Percentiles rank a stretch among this genome's conserved stretches.
Evolutionary conservation across 2,888 invertebrate genomes (phyloP).

Genomic region (Lepeophtheirus nordmannii): DNA sequence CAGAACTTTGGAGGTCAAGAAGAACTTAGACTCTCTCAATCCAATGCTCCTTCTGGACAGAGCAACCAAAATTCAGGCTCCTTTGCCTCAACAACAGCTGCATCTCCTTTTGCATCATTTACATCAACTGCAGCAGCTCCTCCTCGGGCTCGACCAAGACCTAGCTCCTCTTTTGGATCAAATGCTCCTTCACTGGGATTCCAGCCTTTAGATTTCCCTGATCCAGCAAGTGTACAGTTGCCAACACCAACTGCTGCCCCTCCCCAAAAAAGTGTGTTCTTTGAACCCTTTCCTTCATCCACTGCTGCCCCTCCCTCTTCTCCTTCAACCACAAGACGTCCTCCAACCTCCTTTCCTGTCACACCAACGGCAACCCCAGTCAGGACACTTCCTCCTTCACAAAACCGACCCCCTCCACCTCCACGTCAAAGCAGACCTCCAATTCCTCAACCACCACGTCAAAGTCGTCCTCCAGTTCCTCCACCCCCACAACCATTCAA

Average conservation of each 20-base stretch:
- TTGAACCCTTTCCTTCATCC: constrained; percentile 15
- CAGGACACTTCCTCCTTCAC: not conserved
- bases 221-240: constrained; percentile 29
- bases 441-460: not conserved
- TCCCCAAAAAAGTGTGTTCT: constrained; percentile 10
- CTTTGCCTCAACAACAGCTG: not conserved
- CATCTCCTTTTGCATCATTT: constrained; percentile 32
- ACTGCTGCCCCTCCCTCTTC: constrained; percentile 12
- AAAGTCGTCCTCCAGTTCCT: not conserved
- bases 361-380: not conserved
- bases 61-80: constrained; percentile 16
- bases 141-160: constrained; percentile 29
- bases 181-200: constrained; percentile 40
- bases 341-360: not conserved
- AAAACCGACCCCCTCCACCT: not conserved
- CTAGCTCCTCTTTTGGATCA: constrained; percentile 29
- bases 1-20: constrained; percentile 21
- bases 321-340: constrained; percentile 17
- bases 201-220: constrained; percentile 17
- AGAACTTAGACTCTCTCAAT: constrained; percentile 6
- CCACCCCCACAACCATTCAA: not conserved
- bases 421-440: not conserved
- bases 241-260: constrained; percentile 1
- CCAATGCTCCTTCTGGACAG: constrained; percentile 17
- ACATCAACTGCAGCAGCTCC: constrained; percentile 39